Evolutionary conservation across 2,888 invertebrate species (phyloP).

Genomic region (Agriopis aurantiaria): DNA sequence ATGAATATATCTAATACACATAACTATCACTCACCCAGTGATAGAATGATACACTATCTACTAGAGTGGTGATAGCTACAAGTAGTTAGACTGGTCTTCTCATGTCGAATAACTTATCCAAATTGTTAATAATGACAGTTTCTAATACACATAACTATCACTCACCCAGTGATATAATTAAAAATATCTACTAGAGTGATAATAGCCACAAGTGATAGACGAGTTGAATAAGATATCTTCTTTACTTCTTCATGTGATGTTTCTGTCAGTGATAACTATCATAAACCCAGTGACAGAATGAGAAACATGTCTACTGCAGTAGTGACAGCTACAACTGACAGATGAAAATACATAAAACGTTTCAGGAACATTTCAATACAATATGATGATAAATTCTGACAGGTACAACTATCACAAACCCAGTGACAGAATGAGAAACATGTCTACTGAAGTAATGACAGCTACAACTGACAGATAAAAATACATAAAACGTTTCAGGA

Average conservation of each 20-base stretch:
- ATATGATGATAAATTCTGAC: background rate
- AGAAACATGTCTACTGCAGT: conserved; percentile 20
- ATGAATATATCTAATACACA: background rate
- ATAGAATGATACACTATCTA: conserved; percentile 35
- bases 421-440: conserved; percentile 32
- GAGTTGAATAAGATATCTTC: background rate
- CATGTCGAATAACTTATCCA: background rate
- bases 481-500: background rate
- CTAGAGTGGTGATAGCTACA: conserved; percentile 22
- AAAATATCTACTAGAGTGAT: conserved; percentile 2
- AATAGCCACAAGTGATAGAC: background rate
- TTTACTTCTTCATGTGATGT: no score
- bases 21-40: conserved; percentile 34
- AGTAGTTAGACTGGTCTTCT: background rate
- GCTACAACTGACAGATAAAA: conserved; percentile 21
- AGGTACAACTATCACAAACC: conserved; percentile 30
- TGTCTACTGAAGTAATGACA: conserved; percentile 32
- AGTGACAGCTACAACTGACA: conserved; percentile 17
- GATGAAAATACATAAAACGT: background rate
- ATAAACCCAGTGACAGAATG: conserved; percentile 37
- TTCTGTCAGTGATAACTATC: conserved; percentile 14
- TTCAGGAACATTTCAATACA: no score
- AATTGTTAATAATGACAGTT: conserved; percentile 6
- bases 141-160: conserved; percentile 25
- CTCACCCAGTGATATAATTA: conserved; percentile 44